Conservation (phyloP, 2,797 vertebrate species). For the Sparidentex hasta region DNA sequence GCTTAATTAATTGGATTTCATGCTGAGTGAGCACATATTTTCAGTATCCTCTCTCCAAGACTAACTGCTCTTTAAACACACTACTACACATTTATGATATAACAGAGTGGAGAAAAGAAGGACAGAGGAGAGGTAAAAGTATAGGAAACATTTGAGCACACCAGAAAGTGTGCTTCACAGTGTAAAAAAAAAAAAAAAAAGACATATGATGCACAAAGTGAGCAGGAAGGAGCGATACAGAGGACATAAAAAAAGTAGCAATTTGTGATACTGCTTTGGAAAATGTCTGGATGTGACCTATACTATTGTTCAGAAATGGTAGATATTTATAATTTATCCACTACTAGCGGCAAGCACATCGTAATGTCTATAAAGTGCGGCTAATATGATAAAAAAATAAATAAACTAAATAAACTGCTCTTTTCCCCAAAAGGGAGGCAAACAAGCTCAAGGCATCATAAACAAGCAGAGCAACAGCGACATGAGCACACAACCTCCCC, state of each 20-base stretch:
- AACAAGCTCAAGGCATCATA: background rate
- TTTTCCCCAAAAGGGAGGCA: background rate
- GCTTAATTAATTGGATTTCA: conserved; percentile 77
- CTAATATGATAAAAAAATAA: background rate
- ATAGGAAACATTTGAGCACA: background rate
- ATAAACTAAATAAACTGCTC: too few relatives aligned
- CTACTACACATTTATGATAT: conserved; percentile 26
- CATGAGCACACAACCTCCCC: background rate
- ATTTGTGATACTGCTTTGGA: background rate
- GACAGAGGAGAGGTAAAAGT: background rate
- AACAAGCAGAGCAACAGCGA: background rate
- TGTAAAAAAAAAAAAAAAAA: background rate
- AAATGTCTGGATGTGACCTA: background rate
- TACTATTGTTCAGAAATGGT: background rate
- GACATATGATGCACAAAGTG: background rate
- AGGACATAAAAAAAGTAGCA: background rate
- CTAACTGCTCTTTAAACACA: conserved; percentile 40
- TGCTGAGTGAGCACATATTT: conserved; percentile 70
- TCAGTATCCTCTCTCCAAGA: conserved; percentile 22
- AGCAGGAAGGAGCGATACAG: background rate
- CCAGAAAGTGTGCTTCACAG: background rate
- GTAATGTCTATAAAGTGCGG: background rate
- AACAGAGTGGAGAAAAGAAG: conserved; percentile 6
- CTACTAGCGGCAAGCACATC: background rate
- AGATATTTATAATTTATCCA: background rate